These are phyloP conservation scores for Struthidea cinerea DNA, from an alignment of 2,113 vertebrate species.

Conservation along the genomic window DNA sequence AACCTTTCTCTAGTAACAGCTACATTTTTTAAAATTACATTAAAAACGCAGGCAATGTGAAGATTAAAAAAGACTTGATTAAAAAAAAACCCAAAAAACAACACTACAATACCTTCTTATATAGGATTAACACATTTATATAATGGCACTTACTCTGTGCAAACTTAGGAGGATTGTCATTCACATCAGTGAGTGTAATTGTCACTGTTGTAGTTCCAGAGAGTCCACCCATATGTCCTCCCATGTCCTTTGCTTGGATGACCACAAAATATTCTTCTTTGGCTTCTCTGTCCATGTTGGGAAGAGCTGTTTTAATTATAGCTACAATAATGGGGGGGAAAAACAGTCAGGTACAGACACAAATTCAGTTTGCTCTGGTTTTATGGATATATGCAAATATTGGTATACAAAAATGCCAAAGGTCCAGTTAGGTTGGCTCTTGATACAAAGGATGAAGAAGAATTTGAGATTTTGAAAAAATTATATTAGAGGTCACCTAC, in stretches of 20 bases:
- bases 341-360: neutral
- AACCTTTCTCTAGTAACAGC: neutral
- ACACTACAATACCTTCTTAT: neutral
- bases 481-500: neutral
- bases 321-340: conserved; percentile 71
- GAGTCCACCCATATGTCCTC: conserved; percentile 95
- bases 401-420: neutral
- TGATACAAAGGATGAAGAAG: neutral
- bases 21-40: neutral
- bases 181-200: conserved; percentile 91
- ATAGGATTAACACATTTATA: neutral
- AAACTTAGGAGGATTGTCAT: conserved; percentile 98
- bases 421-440: neutral
- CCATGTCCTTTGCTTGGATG: conserved; percentile 99
- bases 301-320: conserved; percentile 94
- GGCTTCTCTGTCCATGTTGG: conserved; percentile 97
- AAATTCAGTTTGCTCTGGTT: neutral
- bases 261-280: conserved; percentile 96
- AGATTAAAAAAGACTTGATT: neutral
- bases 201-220: conserved; percentile 96
- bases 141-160: conserved; percentile 86
- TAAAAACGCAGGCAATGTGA: neutral
- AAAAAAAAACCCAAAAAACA: neutral
- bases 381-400: neutral
- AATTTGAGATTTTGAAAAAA: neutral